These are phyloP conservation scores for Lagorchestes hirsutus DNA, from an alignment of 2,797 vertebrate genomes.

Conservation along the genomic window DNA sequence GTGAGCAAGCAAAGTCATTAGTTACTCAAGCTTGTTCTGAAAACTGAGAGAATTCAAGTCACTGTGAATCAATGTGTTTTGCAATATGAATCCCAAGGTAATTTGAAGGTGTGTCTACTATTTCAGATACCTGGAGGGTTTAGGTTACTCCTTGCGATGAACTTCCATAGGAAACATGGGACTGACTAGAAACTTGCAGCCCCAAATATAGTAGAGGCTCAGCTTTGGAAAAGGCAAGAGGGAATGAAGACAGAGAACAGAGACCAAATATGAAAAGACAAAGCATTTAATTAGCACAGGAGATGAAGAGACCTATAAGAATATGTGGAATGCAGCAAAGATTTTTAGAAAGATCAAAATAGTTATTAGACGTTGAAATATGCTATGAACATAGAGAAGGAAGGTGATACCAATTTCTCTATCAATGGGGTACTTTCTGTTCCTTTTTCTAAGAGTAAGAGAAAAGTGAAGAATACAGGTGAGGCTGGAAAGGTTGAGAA, in stretches of 20 bases:
- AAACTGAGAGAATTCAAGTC: neutral
- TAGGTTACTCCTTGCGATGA: neutral
- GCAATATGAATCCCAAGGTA: neutral
- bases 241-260: neutral
- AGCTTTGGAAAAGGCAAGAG: neutral
- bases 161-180: neutral
- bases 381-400: neutral
- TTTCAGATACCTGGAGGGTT: neutral
- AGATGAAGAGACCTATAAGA: neutral
- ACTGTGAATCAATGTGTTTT: neutral
- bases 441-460: neutral
- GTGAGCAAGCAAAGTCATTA: neutral
- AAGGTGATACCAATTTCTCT: neutral
- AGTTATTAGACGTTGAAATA: neutral
- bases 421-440: neutral
- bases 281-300: neutral
- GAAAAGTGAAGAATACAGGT: neutral
- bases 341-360: neutral
- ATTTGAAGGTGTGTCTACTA: neutral
- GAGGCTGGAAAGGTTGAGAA: neutral
- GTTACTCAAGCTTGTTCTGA: neutral
- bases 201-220: neutral
- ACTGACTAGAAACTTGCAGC: neutral
- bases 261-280: neutral
- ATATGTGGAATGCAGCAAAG: neutral